Percentiles rank a stretch among this genome's conserved stretches.
Conservation (phyloP, 2,888 invertebrate species). For the Ischnura elegans region DNA sequence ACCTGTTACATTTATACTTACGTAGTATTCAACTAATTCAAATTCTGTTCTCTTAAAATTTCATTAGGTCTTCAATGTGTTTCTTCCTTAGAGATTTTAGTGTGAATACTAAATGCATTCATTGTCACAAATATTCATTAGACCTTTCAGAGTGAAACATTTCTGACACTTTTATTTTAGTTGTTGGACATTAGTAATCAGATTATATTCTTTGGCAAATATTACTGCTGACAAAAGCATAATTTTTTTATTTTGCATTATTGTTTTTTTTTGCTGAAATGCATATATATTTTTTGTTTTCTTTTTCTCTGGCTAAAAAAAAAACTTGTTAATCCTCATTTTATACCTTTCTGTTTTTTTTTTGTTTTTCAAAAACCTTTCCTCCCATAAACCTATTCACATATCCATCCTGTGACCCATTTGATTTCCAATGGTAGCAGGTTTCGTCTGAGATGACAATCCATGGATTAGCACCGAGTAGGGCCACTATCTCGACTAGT, state of each 20-base stretch:
- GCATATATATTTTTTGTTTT: not conserved
- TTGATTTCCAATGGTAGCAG: slow-evolving; percentile 49
- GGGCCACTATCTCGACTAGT: slow-evolving; percentile 33
- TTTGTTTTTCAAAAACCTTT: slow-evolving; percentile 52
- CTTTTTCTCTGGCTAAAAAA: not conserved
- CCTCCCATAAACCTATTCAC: too few species aligned
- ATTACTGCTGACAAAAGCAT: not conserved
- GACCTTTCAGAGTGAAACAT: not conserved
- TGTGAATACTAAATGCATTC: not conserved
- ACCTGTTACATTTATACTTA: not conserved
- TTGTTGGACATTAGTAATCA: not conserved
- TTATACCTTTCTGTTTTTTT: slow-evolving; percentile 58
- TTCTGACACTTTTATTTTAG: not conserved
- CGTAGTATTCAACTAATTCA: not conserved
- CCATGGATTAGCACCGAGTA: slow-evolving; percentile 50
- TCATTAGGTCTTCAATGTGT: not conserved
- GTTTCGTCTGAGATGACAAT: not conserved
- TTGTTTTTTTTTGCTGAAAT: not conserved
- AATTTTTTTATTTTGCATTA: not conserved
- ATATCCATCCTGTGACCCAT: slow-evolving; percentile 40
- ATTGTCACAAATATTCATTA: not conserved
- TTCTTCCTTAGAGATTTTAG: not conserved
- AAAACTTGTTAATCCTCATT: slow-evolving; percentile 49
- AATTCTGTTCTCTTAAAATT: not conserved
- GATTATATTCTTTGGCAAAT: not conserved